These are phyloP conservation scores for Conchocele bisecta DNA, from an alignment of 2,888 invertebrate genomes.

Conservation along the genomic window DNA sequence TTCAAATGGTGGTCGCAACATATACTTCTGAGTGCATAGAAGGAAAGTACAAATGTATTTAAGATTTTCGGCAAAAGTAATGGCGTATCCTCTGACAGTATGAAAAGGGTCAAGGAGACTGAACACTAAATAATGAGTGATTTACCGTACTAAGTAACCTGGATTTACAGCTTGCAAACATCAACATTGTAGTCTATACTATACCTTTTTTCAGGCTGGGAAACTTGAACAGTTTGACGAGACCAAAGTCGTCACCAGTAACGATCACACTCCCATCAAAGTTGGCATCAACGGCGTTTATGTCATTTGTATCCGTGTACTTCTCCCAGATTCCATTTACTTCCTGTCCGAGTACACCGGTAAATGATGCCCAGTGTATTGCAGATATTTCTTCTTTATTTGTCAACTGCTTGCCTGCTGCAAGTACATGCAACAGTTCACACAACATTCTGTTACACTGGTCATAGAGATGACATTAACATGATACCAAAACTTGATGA, in stretches of 20 bases:
- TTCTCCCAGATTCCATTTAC: constrained; percentile 83
- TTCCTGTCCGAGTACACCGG: constrained; percentile 82
- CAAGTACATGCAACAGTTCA: background rate
- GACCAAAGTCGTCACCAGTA: constrained; percentile 82
- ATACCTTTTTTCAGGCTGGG: constrained; percentile 82
- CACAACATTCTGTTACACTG: background rate
- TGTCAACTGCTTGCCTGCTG: constrained; percentile 81
- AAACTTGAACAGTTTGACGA: constrained; percentile 82
- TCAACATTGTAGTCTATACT: no score
- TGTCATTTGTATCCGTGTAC: constrained; percentile 82
- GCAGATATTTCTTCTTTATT: constrained; percentile 78
- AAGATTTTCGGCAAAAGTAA: no score
- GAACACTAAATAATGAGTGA: no score
- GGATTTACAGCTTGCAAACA: no score
- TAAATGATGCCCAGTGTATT: constrained; percentile 81
- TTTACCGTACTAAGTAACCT: no score
- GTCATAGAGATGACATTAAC: no score
- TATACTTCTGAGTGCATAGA: no score
- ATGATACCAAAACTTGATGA: no score
- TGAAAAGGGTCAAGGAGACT: no score
- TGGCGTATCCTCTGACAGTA: no score
- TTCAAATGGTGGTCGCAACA: no score
- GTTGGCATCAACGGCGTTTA: constrained; percentile 82
- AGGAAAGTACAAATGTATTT: no score
- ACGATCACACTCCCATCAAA: constrained; percentile 77